Percentiles rank a stretch among this genome's conserved stretches.
Conservation (phyloP, 1,140 invertebrate species). For the Heliothis subflexa region DNA sequence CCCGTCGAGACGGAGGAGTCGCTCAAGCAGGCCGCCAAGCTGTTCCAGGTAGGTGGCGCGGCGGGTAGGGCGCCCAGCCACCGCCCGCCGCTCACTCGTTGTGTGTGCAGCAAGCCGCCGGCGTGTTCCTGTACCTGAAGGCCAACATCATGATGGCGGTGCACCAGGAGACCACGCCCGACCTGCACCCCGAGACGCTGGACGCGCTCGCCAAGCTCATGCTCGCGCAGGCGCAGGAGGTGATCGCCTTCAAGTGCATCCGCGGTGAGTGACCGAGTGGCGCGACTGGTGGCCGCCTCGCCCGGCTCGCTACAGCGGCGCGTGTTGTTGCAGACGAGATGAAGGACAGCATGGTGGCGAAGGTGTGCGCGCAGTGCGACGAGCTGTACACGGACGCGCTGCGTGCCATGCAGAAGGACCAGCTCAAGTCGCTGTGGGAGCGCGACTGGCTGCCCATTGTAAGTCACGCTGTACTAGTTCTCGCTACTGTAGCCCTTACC, state of each 20-base stretch:
- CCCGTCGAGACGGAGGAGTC: constrained; percentile 96
- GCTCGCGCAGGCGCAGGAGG: constrained; percentile 99
- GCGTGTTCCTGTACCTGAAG: constrained; percentile 96
- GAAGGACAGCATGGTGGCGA: constrained; percentile 97
- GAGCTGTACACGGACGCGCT: constrained; percentile 97
- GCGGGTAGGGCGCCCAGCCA: too few relatives aligned
- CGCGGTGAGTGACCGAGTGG: constrained; percentile 90
- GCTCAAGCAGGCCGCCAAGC: constrained; percentile 96
- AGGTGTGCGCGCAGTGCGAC: constrained; percentile 96
- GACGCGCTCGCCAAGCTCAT: constrained; percentile 94
- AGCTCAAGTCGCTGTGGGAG: constrained; percentile 94
- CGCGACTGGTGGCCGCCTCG: constrained; percentile 75
- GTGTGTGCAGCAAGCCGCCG: constrained; percentile 92
- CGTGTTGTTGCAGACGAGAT: constrained; percentile 91
- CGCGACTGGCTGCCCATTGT: constrained; percentile 94
- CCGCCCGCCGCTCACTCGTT: neutral
- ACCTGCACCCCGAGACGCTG: constrained; percentile 97
- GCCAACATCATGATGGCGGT: constrained; percentile 93
- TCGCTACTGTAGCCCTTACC: too few relatives aligned
- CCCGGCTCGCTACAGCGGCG: too few relatives aligned
- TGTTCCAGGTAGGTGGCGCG: constrained; percentile 91
- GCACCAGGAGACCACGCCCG: constrained; percentile 97
- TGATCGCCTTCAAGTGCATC: constrained; percentile 97
- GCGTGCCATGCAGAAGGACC: constrained; percentile 95
- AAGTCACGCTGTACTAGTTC: constrained; percentile 50